Evolutionary conservation across 1,140 invertebrate species (phyloP).

Genomic region (Chironomus tepperi): DNA sequence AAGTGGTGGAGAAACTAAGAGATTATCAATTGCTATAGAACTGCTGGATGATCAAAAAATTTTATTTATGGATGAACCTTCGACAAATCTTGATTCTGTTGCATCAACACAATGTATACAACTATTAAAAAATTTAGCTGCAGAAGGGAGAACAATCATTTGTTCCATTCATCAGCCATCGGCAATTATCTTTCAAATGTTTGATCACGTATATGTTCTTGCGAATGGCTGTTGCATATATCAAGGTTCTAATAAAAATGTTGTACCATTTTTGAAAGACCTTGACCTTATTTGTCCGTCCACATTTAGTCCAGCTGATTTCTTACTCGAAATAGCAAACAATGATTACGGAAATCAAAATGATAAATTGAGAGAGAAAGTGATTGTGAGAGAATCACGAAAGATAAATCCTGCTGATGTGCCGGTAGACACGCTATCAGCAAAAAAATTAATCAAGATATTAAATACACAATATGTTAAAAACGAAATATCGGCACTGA

Average conservation of each 20-base stretch:
- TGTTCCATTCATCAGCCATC: constrained; percentile 95
- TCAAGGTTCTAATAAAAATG: constrained; percentile 59
- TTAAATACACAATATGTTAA: constrained; percentile 43
- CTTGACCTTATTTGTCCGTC: constrained; percentile 76
- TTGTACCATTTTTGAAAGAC: constrained; percentile 73
- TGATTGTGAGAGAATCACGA: constrained; percentile 57
- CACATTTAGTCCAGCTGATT: constrained; percentile 95
- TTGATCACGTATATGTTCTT: constrained; percentile 88
- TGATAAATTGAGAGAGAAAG: constrained; percentile 47
- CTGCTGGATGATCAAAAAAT: constrained; percentile 80
- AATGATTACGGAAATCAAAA: constrained; percentile 66
- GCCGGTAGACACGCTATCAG: neutral
- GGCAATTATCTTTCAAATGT: constrained; percentile 91
- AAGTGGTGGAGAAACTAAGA: constrained; percentile 82
- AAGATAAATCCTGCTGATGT: constrained; percentile 30
- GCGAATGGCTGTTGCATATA: constrained; percentile 83
- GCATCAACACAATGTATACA: constrained; percentile 74
- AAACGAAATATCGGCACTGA: constrained; percentile 50
- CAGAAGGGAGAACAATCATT: constrained; percentile 68
- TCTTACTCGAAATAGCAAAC: constrained; percentile 73
- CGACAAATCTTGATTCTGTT: constrained; percentile 81
- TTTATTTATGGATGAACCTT: constrained; percentile 89
- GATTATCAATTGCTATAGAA: constrained; percentile 77
- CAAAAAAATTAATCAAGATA: constrained; percentile 45
- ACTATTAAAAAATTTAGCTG: constrained; percentile 64